Evolutionary conservation across 2,888 invertebrate species (phyloP).

Genomic region (Drosophila nr. perissopoda): DNA sequence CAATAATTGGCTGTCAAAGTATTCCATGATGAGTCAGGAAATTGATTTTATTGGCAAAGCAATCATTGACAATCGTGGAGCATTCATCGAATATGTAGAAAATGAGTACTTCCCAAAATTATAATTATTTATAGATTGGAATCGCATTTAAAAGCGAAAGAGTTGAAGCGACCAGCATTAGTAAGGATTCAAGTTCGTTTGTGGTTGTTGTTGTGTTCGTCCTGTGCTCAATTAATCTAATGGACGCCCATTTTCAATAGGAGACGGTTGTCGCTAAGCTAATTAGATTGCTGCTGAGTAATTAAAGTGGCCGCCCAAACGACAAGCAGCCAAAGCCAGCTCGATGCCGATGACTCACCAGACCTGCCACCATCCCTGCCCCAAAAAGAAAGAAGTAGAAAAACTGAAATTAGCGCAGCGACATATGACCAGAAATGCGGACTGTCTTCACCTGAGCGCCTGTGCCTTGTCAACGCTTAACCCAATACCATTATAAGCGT

Average conservation of each 20-base stretch:
- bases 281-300: constrained; percentile 68
- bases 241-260: constrained; percentile 51
- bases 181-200: background rate
- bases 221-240: constrained; percentile 59
- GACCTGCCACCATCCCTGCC: background rate
- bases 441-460: background rate
- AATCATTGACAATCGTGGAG: too few species aligned
- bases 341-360: constrained; percentile 31
- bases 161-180: background rate
- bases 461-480: constrained; percentile 58
- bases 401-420: constrained; percentile 55
- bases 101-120: background rate
- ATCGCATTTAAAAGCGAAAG: background rate
- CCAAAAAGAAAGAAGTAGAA: background rate
- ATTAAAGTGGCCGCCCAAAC: constrained; percentile 54
- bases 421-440: constrained; percentile 27
- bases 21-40: background rate
- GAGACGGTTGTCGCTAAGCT: constrained; percentile 43
- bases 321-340: constrained; percentile 15
- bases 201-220: constrained; percentile 16
- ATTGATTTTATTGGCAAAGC: background rate
- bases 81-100: background rate
- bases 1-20: background rate
- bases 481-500: constrained; percentile 78
- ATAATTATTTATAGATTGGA: background rate